Base-by-base conservation (phyloP, 2,888 invertebrate genomes). In the Ectemnius cavifrons region DNA sequence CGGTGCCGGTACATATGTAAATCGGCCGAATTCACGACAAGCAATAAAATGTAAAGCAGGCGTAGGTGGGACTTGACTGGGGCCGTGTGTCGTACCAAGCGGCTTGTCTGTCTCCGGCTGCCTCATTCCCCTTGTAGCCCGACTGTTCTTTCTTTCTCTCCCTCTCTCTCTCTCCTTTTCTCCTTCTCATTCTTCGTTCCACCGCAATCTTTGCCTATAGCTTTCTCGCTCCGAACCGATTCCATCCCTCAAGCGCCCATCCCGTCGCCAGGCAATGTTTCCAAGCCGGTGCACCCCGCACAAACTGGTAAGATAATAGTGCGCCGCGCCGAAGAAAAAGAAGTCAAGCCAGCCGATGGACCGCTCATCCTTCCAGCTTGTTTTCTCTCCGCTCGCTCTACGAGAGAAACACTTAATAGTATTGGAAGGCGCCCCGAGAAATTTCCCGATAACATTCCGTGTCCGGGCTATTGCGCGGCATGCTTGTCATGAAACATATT, bases 41-140 rank as follows among this genome's bases (percentile, higher is more conserved):
- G 86, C 86, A 88, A 88, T 88, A 88, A 88, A 88, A 88, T 88
- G 88, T 86, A 88, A 88, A 88, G 84, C 82, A 85, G 84, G 56
- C 67, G 74, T 63, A 65, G 67, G 60, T 47, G 47, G 46, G 60
- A 45, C 62, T 20, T 11, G 37, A 37, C 37, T 37, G 52, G 16
- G 16, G 14, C 70, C 60, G 63, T 64, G 70, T 65, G 71, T 66
- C 79, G 70, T 71, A 58, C 63, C 74, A 62, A 71, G 18, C 58
- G 16, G 20, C 16, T 52, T 52, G 52, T 52, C 52, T 52, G 52
- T 52, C 52, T 52, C 16, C 5, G 16, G 16, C 52, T 14, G 52
- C 6, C 52, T 52, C 52, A 16, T 52, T 52, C 52, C 16, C 52
- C 52, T 52, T 52, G 52, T 14, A 14, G 52, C 14, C 52, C 5